A percentile compares a stretch with the other conserved stretches of the same genome.
phyloP scores from a whole-genome alignment of 2,113 vertebrate species.

The Dipodomys merriami region DNA sequence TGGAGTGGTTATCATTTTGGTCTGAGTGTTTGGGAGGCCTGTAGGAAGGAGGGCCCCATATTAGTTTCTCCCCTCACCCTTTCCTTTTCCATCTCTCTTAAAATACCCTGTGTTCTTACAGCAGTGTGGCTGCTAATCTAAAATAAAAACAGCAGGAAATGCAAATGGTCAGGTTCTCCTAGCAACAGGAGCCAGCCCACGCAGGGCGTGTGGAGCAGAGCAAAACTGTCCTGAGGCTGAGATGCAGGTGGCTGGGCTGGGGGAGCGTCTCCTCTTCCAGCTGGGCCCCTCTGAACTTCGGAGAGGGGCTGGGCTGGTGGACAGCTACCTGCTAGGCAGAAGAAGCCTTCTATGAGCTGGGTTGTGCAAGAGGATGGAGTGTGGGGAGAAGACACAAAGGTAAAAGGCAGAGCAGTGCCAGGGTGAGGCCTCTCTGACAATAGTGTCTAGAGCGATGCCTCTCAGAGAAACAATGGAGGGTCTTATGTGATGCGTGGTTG shows the following conservation, averaged over 20 bases:
- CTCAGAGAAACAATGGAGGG: neutral
- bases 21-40: neutral
- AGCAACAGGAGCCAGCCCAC: conserved; percentile 81
- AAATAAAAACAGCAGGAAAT: conserved; percentile 84
- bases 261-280: neutral
- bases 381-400: neutral
- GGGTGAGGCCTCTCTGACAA: neutral
- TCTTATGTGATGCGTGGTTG: neutral
- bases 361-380: neutral
- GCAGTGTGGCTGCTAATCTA: conserved; percentile 79
- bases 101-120: conserved; percentile 79
- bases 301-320: neutral
- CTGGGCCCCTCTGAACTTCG: neutral
- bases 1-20: neutral
- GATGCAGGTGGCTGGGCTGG: conserved; percentile 43
- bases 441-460: neutral
- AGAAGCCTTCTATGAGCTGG: neutral
- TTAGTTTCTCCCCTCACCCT: conserved; percentile 46
- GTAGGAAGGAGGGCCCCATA: conserved; percentile 25
- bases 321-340: neutral
- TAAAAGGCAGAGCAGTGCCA: neutral
- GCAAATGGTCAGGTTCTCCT: conserved; percentile 84
- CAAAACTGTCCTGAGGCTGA: conserved; percentile 72
- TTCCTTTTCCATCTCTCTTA: conserved; percentile 75
- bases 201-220: conserved; percentile 79